Evolutionary conservation across 2,888 invertebrate genomes (phyloP), one percentile per base, ranked within the genome.

Genomic region (Calameuta idolon): DNA sequence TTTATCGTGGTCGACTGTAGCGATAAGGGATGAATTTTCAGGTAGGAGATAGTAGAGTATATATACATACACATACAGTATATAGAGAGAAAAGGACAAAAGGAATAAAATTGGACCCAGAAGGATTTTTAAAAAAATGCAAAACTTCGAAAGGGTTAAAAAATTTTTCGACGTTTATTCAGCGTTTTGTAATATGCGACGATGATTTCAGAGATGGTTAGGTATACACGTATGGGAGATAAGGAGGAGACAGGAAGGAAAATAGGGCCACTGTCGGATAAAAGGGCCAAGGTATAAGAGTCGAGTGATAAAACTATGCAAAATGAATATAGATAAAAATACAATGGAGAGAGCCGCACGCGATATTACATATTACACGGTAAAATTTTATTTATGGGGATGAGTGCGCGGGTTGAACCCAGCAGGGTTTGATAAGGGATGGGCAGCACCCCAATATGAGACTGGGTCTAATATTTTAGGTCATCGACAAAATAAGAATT

Each of bases 401-500:
- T 78, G 81, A 83, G 83, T 80, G 80, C 76, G 79, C 78, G 79
- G 77, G 76, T 40, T 75, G 77, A 79, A 75, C 11, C 15, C 31
- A 12, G 15, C 31, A 12, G 15, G 40, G 37, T 55, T 23, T 1
- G 55, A 55, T 23, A 55, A 15, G 55, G 55, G 23, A 23, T 55
- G 55, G 55, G 55, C 55, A 55, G 55, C 55, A 55, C 23, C 55
- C 55, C 55, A 23, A 23, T 55, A 55, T 33, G 71, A 71, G 5
- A 71, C 71, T 3, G 12, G 80, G 82, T 87, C 84, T 84, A 89
- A 90, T 90, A 90, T 89, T 90, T 90, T 86, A 89, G 84, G 85
- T 89, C 87, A 88, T 90, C 85, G 88, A 84, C 85, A 84, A 87
- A 88, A 89, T 87, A 89, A 88, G 86, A 88, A 90, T 89, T 89